These are phyloP conservation scores for Nebria ingens DNA, from an alignment of 1,140 invertebrate genomes.

Conservation along the genomic window DNA sequence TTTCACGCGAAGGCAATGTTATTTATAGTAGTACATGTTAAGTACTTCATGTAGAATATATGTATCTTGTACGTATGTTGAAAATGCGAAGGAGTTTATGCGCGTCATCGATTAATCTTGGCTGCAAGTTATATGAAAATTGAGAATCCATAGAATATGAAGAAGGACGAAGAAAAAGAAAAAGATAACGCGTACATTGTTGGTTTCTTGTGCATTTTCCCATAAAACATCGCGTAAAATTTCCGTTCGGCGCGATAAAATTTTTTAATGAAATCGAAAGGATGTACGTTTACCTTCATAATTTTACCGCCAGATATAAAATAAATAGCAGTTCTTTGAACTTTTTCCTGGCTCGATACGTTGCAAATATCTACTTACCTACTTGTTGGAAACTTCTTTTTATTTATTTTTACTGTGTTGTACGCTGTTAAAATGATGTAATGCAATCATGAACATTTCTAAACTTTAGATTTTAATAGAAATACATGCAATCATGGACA, in stretches of 20 bases:
- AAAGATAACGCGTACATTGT: not conserved
- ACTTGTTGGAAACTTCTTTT: not conserved
- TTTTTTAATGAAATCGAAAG: not conserved
- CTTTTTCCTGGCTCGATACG: not conserved
- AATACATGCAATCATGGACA: not conserved
- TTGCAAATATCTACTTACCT: not conserved
- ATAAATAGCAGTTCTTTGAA: not conserved
- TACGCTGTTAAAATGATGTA: not conserved
- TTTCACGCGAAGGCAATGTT: not conserved
- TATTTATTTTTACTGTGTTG: too few species aligned
- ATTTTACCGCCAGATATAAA: not conserved
- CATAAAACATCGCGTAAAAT: not conserved
- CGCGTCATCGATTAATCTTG: not conserved
- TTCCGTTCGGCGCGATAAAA: not conserved
- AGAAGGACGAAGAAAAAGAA: not conserved
- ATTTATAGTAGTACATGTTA: too few species aligned
- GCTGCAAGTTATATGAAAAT: not conserved
- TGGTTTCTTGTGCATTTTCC: not conserved
- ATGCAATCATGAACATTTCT: too few species aligned
- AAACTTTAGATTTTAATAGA: not conserved
- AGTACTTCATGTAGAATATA: too few species aligned
- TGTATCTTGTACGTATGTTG: too few species aligned
- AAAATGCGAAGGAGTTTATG: not conserved
- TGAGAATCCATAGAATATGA: not conserved
- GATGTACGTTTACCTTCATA: not conserved